Conservation (phyloP, 2,113 vertebrate species). For the Tupaia chinensis region DNA sequence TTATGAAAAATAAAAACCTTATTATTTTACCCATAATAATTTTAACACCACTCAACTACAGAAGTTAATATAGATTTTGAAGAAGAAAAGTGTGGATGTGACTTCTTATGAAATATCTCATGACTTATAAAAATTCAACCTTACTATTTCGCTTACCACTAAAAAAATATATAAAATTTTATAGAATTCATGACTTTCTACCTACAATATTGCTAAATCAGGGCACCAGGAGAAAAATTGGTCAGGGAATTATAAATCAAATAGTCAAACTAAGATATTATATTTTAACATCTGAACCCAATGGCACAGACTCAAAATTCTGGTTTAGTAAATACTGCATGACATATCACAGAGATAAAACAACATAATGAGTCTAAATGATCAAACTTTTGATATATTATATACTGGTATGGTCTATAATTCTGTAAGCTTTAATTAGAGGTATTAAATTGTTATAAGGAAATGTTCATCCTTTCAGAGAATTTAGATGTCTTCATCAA, state of each 20-base stretch:
- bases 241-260: slow-evolving; percentile 44
- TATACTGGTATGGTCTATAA: slow-evolving; percentile 2
- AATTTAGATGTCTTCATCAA: slow-evolving; percentile 45
- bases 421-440: slow-evolving; percentile 53
- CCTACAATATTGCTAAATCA: slow-evolving; percentile 30
- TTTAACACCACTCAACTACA: slow-evolving; percentile 17
- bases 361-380: not conserved
- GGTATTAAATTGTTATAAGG: not conserved
- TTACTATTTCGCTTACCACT: not conserved
- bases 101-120: slow-evolving; percentile 22
- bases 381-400: slow-evolving; percentile 32
- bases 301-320: not conserved
- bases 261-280: slow-evolving; percentile 1
- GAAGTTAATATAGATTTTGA: not conserved
- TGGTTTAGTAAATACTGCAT: slow-evolving; percentile 31
- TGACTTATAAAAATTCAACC: slow-evolving; percentile 3
- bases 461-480: slow-evolving; percentile 25
- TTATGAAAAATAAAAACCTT: slow-evolving; percentile 20
- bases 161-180: slow-evolving; percentile 45
- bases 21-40: not conserved
- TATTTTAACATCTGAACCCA: slow-evolving; percentile 39
- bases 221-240: not conserved
- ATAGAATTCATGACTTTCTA: slow-evolving; percentile 20
- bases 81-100: not conserved
- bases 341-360: slow-evolving; percentile 50